These are phyloP conservation scores for Pseudomyrmex concolor DNA, from an alignment of 1,140 invertebrate genomes.

Conservation along the genomic window DNA sequence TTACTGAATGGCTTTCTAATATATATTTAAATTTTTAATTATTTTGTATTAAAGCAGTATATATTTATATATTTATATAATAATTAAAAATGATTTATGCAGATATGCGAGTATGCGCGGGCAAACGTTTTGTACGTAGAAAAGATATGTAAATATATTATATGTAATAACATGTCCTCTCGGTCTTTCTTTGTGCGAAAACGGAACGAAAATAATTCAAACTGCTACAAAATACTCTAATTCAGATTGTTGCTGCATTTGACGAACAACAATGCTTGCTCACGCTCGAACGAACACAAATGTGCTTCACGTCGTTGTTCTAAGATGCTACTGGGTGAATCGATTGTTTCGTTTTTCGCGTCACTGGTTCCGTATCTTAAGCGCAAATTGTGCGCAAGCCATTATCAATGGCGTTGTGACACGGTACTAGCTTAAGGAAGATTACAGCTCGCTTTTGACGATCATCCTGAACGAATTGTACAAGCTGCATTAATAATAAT, in stretches of 20 bases:
- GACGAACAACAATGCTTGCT: constrained; percentile 49
- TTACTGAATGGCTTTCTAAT: neutral
- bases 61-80: no score
- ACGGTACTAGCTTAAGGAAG: neutral
- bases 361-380: constrained; percentile 6
- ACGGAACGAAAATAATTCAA: neutral
- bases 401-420: constrained; percentile 14
- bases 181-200: constrained; percentile 6
- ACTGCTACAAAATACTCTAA: constrained; percentile 13
- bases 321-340: constrained; percentile 52
- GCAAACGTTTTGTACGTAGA: neutral
- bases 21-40: neutral
- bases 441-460: constrained; percentile 14
- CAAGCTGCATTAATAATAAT: neutral
- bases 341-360: constrained; percentile 54
- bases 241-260: constrained; percentile 51
- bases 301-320: constrained; percentile 31
- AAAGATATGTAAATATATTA: neutral
- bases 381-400: constrained; percentile 34
- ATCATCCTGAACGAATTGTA: neutral
- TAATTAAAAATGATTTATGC: no score
- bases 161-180: neutral
- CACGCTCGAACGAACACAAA: constrained; percentile 47
- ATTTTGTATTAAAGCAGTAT: neutral
- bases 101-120: no score